Evolutionary conservation across 2,113 vertebrate genomes (phyloP).

Genomic region (Datnioides undecimradiatus): DNA sequence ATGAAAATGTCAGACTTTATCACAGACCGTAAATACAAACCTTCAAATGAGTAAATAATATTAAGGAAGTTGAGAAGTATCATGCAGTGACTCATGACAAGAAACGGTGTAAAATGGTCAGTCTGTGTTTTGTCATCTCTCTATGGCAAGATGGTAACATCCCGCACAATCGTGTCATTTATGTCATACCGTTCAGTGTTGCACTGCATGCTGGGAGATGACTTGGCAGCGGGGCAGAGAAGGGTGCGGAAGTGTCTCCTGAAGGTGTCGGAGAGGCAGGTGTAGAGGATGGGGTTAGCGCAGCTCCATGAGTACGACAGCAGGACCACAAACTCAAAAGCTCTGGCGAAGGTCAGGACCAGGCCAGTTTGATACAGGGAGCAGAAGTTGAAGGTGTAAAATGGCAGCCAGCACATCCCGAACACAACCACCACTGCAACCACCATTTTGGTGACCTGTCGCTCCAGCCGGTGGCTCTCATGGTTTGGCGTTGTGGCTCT

Average conservation of each 20-base stretch:
- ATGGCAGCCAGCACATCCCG: constrained; percentile 85
- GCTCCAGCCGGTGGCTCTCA: constrained; percentile 70
- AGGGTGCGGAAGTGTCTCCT: constrained; percentile 77
- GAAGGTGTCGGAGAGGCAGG: constrained; percentile 82
- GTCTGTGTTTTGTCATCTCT: neutral
- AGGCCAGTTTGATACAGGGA: constrained; percentile 46
- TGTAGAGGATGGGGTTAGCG: constrained; percentile 84
- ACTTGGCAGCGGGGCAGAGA: constrained; percentile 72
- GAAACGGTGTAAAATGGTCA: neutral
- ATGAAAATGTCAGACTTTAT: neutral
- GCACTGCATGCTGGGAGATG: constrained; percentile 58
- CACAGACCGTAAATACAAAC: neutral
- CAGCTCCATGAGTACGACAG: constrained; percentile 87
- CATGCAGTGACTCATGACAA: neutral
- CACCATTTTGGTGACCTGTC: constrained; percentile 84
- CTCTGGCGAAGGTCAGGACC: constrained; percentile 52
- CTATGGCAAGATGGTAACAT: constrained; percentile 62
- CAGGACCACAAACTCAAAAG: constrained; percentile 82
- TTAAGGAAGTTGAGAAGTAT: neutral
- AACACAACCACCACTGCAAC: constrained; percentile 81
- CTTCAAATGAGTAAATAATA: neutral
- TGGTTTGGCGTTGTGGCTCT: neutral
- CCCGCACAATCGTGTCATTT: constrained; percentile 51
- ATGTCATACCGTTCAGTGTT: constrained; percentile 75
- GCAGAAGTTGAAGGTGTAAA: constrained; percentile 85